Evolutionary conservation across 2,113 vertebrate genomes (phyloP), one percentile per base, ranked within the genome.

Genomic region (Halcyon malimbica): DNA sequence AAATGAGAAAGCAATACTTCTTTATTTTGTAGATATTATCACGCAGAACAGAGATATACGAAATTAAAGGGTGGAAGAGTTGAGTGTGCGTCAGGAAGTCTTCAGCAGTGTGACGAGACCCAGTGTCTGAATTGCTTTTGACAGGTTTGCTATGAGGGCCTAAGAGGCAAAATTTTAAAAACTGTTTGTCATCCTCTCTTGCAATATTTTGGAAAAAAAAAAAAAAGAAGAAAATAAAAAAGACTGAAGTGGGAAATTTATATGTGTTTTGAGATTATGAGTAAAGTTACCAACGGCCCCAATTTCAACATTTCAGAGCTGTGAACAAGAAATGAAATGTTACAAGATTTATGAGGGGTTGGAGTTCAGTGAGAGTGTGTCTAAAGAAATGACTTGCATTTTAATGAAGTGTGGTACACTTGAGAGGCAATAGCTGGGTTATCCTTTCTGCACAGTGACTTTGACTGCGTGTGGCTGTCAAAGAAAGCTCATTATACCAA

Each of bases 341-440:
- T 93, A n/a, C 78, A 92, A 94, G 79, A 94, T 96, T 94, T 95
- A 96, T 93, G 80, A 92, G 44, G 85, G 90, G 82, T 74, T 95
- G 86, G 51, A 96, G 87, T 95, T 95, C 94, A 84, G 83, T 87
- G 79, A 95, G 86, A 41, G 53, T 83, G 84, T 25, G 3, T 87
- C 93, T 94, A 80, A 95, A 93, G 86, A 53, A 95, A 87, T 87
- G 73, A 91, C 91, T 96, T 94, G 93, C 92, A 96, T 97, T 96
- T 96, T 97, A 97, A 97, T 96, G 87, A 95, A 71, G 39, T 69
- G 50, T 19, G 90, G 90, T 97, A 83, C 90, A 74, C 81, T 93
- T 89, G 75, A 94, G 86, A 96, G 86, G 62, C 84, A 96, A 80
- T 93, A 86, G 70, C 90, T 96, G 96, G 87, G 89, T 84, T 94